phyloP scores from a whole-genome alignment of 1,140 invertebrate species.

The Scaptodrosophila lebanonensis region DNA sequence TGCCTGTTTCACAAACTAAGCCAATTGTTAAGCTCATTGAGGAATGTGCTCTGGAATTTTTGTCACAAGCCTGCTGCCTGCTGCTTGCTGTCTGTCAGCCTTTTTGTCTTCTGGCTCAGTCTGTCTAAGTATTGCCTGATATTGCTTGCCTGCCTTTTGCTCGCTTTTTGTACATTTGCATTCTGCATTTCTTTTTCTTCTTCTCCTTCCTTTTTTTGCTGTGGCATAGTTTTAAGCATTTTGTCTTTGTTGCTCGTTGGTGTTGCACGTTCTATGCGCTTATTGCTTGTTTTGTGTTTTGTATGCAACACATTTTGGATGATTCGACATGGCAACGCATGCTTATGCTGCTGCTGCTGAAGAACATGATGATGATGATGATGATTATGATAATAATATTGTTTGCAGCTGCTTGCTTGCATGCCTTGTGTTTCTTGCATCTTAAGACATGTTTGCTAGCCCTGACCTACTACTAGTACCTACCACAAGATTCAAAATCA shows the following conservation, averaged over 20 bases:
- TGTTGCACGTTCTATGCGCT: conserved; percentile 19
- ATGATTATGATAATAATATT: conserved; percentile 13
- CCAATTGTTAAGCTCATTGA: too few species aligned
- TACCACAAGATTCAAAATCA: not conserved
- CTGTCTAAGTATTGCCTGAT: too few species aligned
- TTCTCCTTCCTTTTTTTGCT: conserved; percentile 17
- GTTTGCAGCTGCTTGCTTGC: conserved; percentile 32
- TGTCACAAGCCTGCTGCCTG: too few species aligned
- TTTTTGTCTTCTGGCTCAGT: too few species aligned
- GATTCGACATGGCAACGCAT: conserved; percentile 34
- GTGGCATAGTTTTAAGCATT: conserved; percentile 34
- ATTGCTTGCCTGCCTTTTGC: conserved; percentile 1
- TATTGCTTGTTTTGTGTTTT: conserved; percentile 30
- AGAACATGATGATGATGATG: conserved; percentile 23
- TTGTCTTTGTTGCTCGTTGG: conserved; percentile 46
- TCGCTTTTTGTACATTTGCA: too few species aligned
- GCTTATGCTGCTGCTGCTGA: conserved; percentile 25
- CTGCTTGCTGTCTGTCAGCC: too few species aligned
- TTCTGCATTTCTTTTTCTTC: conserved; percentile 23
- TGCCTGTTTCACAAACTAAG: too few species aligned
- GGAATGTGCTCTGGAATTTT: too few species aligned
- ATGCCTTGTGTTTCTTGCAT: conserved; percentile 38
- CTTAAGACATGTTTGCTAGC: conserved; percentile 32
- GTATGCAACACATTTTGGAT: conserved; percentile 49
- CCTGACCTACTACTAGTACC: conserved; percentile 28